phyloP scores from a whole-genome alignment of 2,113 vertebrate genomes.

The Poeciliopsis occidentalis region DNA sequence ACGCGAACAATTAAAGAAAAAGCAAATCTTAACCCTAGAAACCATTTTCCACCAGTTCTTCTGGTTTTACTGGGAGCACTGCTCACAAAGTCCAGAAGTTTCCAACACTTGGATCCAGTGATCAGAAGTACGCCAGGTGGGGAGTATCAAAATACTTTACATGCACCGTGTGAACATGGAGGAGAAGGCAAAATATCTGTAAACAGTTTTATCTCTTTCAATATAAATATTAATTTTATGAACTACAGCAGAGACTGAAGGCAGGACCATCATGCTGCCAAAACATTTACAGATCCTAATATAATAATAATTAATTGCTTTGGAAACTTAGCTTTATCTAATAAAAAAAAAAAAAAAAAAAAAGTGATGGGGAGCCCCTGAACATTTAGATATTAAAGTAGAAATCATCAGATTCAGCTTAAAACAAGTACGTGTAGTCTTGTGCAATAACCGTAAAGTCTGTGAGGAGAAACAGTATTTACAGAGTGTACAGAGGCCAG shows the following conservation, averaged over 20 bases:
- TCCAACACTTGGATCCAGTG: conserved; percentile 41
- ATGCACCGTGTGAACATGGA: conserved; percentile 48
- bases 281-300: conserved; percentile 37
- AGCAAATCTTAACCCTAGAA: not conserved
- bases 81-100: conserved; percentile 52
- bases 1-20: conserved; percentile 44
- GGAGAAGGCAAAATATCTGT: conserved; percentile 70
- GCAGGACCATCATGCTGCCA: conserved; percentile 36
- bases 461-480: conserved; percentile 44
- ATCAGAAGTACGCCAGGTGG: conserved; percentile 12
- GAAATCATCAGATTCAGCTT: conserved; percentile 51
- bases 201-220: conserved; percentile 64
- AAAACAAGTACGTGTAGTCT: conserved; percentile 62
- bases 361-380: conserved; percentile 11
- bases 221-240: conserved; percentile 50
- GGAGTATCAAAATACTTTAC: conserved; percentile 52
- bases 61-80: conserved; percentile 52
- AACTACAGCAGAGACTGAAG: conserved; percentile 36
- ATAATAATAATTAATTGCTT: conserved; percentile 24
- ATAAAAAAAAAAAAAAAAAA: conserved; percentile 15
- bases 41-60: conserved; percentile 34
- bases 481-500: conserved; percentile 56
- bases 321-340: conserved; percentile 33
- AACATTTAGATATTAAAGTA: conserved; percentile 26
- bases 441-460: conserved; percentile 13